Conservation (phyloP, 2,888 invertebrate species). For the Hypercompe scribonia region DNA sequence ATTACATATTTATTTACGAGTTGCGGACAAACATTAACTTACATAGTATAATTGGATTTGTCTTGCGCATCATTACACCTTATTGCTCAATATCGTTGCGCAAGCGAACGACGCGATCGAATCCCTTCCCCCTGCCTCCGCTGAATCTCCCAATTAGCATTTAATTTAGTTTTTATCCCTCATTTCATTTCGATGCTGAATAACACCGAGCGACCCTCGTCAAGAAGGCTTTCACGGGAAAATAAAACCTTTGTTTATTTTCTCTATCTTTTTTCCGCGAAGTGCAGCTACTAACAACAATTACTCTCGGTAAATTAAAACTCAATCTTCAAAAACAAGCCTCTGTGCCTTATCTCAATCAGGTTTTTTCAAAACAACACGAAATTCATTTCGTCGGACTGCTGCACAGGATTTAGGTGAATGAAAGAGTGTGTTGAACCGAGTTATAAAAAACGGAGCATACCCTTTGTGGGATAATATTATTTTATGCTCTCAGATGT, state of each 20-base stretch:
- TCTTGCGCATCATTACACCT: slow-evolving; percentile 68
- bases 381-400: slow-evolving; percentile 36
- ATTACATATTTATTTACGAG: slow-evolving; percentile 36
- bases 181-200: slow-evolving; percentile 78
- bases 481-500: slow-evolving; percentile 33
- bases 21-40: slow-evolving; percentile 42
- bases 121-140: slow-evolving; percentile 60
- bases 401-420: slow-evolving; percentile 40
- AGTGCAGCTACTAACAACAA: slow-evolving; percentile 73
- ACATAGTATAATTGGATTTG: slow-evolving; percentile 61
- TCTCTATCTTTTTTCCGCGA: slow-evolving; percentile 69
- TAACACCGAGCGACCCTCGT: slow-evolving; percentile 77
- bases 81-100: slow-evolving; percentile 67
- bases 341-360: slow-evolving; percentile 67
- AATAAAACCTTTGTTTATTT: slow-evolving; percentile 78
- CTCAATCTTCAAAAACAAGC: slow-evolving; percentile 68
- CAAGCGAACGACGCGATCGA: slow-evolving; percentile 62
- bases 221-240: slow-evolving; percentile 74
- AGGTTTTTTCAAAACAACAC: slow-evolving; percentile 28
- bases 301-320: slow-evolving; percentile 74
- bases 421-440: slow-evolving; percentile 31
- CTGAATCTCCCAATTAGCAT: slow-evolving; percentile 80
- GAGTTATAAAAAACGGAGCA: slow-evolving; percentile 33
- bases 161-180: slow-evolving; percentile 82
- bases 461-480: slow-evolving; percentile 36